Evolutionary conservation across 2,113 vertebrate species (phyloP), one percentile per base, ranked within the genome.

Genomic region (Antechinus stuartii): DNA sequence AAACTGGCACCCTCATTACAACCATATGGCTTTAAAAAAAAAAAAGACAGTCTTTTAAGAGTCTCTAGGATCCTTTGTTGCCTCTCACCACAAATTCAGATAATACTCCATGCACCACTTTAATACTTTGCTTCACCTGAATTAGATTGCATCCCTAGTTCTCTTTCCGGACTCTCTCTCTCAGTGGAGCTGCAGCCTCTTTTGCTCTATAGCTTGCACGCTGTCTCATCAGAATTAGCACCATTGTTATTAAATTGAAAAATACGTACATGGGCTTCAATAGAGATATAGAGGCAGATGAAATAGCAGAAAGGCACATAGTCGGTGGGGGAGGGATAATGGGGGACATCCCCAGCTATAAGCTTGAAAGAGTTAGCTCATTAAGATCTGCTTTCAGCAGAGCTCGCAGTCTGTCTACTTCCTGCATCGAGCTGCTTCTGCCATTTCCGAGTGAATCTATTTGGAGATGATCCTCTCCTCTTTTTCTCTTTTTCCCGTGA

Each of bases 331-430:
- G 8, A 89, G 23, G 46, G 53, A 55, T 54, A 26, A 42, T 42
- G n/a, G 90, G 90, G 49, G 47, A 42, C 42, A 84, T 84, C 0
- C 46, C 35, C 27, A 54, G 42, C 52, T 42, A 3, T 52, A 90
- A 90, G 68, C 5, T 84, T 42, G 24, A 57, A 92, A 97, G n/a
- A 94, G 68, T 7, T n/a, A 84, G 68, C n/a, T 84, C 68, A 84
- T 84, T 42, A 84, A 84, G 84, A 91, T 54, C 42, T 89, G 96
- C 92, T 96, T 97, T 97, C 97, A 96, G 96, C 97, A 96, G 76
- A 92, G 93, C 95, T 93, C 68, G 94, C 96, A 97, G 97, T 95
- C 95, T 96, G 95, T 96, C 94, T 92, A 92, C 89, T 94, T 95
- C 93, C 96, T 94, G 94, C 96, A 46, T 54, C 52, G 54, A 50